Percentiles rank a stretch among this genome's conserved stretches.
Conservation (phyloP, 2,888 invertebrate species). For the Athrips mouffetella region DNA sequence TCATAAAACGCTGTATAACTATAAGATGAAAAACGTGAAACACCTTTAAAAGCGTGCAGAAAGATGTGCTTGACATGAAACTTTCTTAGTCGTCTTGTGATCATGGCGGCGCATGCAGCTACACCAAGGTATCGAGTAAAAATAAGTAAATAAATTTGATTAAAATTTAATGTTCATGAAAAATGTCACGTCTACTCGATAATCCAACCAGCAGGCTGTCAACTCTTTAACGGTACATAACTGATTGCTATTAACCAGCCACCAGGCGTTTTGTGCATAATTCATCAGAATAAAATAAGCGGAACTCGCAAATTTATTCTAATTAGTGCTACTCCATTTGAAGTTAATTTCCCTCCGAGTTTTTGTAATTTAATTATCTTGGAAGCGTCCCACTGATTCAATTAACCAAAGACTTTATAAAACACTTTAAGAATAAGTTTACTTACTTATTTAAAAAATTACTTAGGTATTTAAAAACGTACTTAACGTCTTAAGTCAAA, state of each 20-base stretch:
- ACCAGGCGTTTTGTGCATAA: conserved; percentile 14
- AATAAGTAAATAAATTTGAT: no score
- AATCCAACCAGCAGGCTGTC: no score
- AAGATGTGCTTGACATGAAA: no score
- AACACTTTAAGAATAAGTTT: conserved; percentile 31
- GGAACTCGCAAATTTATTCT: conserved; percentile 23
- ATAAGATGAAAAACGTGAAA: no score
- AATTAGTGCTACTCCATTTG: conserved; percentile 34
- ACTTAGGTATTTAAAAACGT: neutral
- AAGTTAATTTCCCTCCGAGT: conserved; percentile 41
- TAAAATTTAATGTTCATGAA: no score
- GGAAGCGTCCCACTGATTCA: conserved; percentile 39
- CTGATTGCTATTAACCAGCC: conserved; percentile 2
- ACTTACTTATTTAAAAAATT: conserved; percentile 31
- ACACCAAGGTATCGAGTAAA: no score
- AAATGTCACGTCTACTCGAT: no score
- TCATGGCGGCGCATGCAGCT: no score
- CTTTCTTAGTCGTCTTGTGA: no score
- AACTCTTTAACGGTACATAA: conserved; percentile 3
- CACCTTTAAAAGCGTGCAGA: no score
- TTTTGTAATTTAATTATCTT: conserved; percentile 47
- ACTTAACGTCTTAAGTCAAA: no score
- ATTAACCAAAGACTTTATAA: conserved; percentile 33
- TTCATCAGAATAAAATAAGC: conserved; percentile 15
- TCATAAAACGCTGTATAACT: no score